These are phyloP conservation scores for Melanargia galathea DNA, from an alignment of 2,888 invertebrate genomes.

Conservation along the genomic window DNA sequence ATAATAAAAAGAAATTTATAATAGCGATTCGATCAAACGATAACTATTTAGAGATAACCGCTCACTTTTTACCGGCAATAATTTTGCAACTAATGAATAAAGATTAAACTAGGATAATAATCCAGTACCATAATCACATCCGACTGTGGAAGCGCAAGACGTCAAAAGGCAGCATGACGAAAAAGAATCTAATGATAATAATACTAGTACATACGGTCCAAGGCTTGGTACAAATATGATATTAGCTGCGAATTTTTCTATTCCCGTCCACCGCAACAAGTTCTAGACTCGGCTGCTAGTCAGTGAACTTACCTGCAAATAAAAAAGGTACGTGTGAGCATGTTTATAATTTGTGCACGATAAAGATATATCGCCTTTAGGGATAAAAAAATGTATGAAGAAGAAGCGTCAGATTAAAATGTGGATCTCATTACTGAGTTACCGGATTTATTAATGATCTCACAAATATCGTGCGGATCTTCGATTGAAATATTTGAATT, in stretches of 20 bases:
- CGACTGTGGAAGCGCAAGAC: slow-evolving; percentile 32
- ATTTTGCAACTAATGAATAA: slow-evolving; percentile 29
- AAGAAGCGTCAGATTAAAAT: slow-evolving; percentile 14
- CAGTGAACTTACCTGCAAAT: slow-evolving; percentile 47
- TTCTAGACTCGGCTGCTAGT: slow-evolving; percentile 38
- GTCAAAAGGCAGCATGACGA: slow-evolving; percentile 34
- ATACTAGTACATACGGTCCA: slow-evolving; percentile 29
- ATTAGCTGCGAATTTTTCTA: slow-evolving; percentile 43
- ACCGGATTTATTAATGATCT: slow-evolving; percentile 12
- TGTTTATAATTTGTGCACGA: slow-evolving; percentile 33
- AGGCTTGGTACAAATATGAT: slow-evolving; percentile 41
- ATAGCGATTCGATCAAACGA: slow-evolving; percentile 17
- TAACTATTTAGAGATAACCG: slow-evolving; percentile 24
- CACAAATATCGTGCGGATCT: background rate
- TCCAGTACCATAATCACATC: slow-evolving; percentile 37
- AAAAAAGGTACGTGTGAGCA: slow-evolving; percentile 36
- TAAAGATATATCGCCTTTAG: slow-evolving; percentile 32
- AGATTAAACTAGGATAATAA: slow-evolving; percentile 31
- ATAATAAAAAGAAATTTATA: slow-evolving; percentile 11
- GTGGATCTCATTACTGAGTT: slow-evolving; percentile 18
- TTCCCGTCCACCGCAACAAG: slow-evolving; percentile 41
- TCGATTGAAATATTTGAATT: too few relatives aligned
- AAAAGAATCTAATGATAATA: slow-evolving; percentile 38
- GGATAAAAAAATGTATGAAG: slow-evolving; percentile 11
- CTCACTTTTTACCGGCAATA: slow-evolving; percentile 15